Percentiles rank a stretch among this genome's conserved stretches.
phyloP scores from a whole-genome alignment of 2,888 invertebrate genomes.

The Lepetodrilus schrolli region DNA sequence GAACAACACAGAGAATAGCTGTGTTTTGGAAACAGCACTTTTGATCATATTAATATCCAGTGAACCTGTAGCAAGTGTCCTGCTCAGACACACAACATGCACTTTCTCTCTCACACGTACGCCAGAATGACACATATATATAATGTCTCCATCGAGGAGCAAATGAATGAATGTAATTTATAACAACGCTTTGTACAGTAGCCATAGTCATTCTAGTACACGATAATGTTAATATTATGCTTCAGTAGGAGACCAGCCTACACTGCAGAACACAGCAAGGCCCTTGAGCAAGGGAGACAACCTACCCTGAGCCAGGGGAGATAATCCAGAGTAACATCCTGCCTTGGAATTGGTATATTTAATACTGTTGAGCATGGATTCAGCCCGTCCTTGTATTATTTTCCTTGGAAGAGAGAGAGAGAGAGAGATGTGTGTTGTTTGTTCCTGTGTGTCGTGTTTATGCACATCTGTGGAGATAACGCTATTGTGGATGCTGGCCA shows the following conservation, averaged over 20 bases:
- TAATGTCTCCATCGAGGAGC: neutral
- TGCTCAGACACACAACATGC: neutral
- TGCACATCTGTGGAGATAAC: no score
- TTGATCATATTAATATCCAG: neutral
- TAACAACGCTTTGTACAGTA: neutral
- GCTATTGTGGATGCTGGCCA: neutral
- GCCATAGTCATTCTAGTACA: neutral
- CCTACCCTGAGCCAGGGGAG: conserved; percentile 1
- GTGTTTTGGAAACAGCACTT: neutral
- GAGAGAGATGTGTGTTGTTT: neutral
- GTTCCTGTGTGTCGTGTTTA: neutral
- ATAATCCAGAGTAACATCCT: neutral
- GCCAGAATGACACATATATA: neutral
- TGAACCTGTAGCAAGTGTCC: neutral
- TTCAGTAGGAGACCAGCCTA: conserved; percentile 32
- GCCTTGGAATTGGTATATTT: conserved; percentile 21
- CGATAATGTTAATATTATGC: conserved; percentile 30
- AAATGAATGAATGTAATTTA: no score
- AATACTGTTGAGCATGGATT: conserved; percentile 28
- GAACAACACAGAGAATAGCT: no score
- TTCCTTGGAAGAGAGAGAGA: conserved; percentile 18
- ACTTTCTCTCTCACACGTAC: neutral
- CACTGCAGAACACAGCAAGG: neutral
- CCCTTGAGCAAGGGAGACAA: conserved; percentile 16
- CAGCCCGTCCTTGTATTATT: neutral